Base-by-base conservation (phyloP, 2,113 vertebrate species). In the Ophthalmotilapia sp. region DNA sequence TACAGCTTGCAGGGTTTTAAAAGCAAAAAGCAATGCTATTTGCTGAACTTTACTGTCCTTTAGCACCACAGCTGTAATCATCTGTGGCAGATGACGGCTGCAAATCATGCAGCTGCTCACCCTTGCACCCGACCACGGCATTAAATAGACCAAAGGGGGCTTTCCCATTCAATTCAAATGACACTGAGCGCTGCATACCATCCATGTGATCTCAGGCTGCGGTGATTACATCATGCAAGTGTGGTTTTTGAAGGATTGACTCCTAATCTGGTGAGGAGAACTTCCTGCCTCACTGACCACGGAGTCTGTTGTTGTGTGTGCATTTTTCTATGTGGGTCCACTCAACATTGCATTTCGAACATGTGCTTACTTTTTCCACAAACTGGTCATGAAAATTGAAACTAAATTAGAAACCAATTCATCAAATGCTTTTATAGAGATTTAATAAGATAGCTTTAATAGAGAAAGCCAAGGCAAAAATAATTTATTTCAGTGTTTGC, bases 201-300 rank as follows among this genome's bases (percentile, higher is more conserved):
- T 87, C 88, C 77, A 77, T 81, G 89, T 94, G 93, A 93, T 89
- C 84, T 88, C 5, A 47, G 81, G 85, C 80, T 86, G 90, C 33
- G 88, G 90, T 21, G 81, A 93, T 94, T 94, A 91, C 94, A 93
- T 94, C 93, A 95, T 88, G 47, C 88, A 85, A 89, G 82, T 81
- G 77, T 86, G 92, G 92, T 47, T 94, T 92, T 91, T 83, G 70
- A 85, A 40, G 91, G 90, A 94, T 88, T 88, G 93, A 92, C 91
- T 92, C 70, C 58, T 91, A 92, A 94, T 94, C 94, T 88, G 89
- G 56, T 79, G 84, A 21, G 65, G 85, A 90, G 82, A 90, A 94
- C 88, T 91, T 94, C 88, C 91, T 85, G 88, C 81, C 80, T 87
- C 87, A 36, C 82, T 36, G 55, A 82, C 87, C 89, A 58, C 55